Conservation (phyloP, 2,888 invertebrate genomes). For the Conomelus anceps region DNA sequence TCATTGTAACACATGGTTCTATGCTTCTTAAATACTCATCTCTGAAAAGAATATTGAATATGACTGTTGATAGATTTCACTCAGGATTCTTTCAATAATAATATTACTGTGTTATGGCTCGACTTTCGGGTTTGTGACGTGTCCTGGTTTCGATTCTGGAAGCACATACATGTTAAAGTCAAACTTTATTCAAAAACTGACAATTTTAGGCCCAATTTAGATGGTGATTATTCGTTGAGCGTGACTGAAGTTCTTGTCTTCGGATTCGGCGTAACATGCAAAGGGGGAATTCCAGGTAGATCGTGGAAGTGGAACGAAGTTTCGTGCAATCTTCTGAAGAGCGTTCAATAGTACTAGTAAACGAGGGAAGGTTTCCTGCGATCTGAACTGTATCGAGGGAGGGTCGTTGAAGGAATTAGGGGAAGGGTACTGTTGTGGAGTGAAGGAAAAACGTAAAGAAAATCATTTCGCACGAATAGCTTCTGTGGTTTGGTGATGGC, state of each 20-base stretch:
- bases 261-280: not conserved
- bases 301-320: not conserved
- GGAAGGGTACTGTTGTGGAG: no score
- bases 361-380: not conserved
- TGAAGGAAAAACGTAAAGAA: not conserved
- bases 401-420: no score
- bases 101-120: not conserved
- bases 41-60: no score
- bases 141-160: not conserved
- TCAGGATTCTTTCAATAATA: no score
- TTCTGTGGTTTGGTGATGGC: not conserved
- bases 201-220: not conserved
- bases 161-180: not conserved
- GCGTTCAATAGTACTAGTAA: not conserved
- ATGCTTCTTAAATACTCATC: no score
- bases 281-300: not conserved
- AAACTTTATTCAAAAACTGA: not conserved
- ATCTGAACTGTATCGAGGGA: not conserved
- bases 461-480: not conserved
- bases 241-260: not conserved
- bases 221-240: not conserved
- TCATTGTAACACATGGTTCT: no score
- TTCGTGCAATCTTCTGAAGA: not conserved
- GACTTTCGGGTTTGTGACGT: not conserved
- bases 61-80: no score